Conservation (phyloP, 2,888 invertebrate genomes). For the Zootermopsis nevadensis region DNA sequence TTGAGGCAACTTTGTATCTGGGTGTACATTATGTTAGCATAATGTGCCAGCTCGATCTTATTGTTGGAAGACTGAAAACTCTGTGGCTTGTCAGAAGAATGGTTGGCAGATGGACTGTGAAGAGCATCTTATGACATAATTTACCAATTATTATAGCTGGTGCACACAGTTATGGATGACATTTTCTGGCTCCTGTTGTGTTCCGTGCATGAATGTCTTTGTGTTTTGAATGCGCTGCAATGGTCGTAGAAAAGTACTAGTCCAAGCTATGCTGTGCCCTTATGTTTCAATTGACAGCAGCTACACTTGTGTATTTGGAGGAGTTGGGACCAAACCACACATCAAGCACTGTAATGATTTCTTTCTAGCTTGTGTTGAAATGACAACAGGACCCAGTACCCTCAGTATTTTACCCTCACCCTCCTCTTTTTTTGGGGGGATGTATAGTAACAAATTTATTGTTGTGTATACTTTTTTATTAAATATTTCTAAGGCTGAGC, state of each 20-base stretch:
- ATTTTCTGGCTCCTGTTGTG: neutral
- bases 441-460: slow-evolving; percentile 40
- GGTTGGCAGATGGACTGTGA: no score
- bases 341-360: slow-evolving; percentile 38
- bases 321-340: slow-evolving; percentile 48
- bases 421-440: slow-evolving; percentile 18
- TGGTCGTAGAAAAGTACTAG: slow-evolving; percentile 12
- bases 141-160: neutral
- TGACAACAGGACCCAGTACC: slow-evolving; percentile 20
- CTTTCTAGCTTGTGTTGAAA: slow-evolving; percentile 39
- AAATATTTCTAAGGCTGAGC: slow-evolving; percentile 28
- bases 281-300: slow-evolving; percentile 16
- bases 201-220: neutral
- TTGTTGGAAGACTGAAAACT: slow-evolving; percentile 9
- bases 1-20: slow-evolving; percentile 23
- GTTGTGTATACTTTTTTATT: slow-evolving; percentile 48
- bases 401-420: neutral
- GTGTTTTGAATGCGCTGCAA: neutral
- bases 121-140: no score
- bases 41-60: neutral
- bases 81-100: neutral
- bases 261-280: neutral
- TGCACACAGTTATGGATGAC: neutral
- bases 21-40: neutral
- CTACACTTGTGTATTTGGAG: slow-evolving; percentile 42